These are phyloP conservation scores for Trachelus troglodyta DNA, from an alignment of 2,888 invertebrate genomes.

Conservation along the genomic window DNA sequence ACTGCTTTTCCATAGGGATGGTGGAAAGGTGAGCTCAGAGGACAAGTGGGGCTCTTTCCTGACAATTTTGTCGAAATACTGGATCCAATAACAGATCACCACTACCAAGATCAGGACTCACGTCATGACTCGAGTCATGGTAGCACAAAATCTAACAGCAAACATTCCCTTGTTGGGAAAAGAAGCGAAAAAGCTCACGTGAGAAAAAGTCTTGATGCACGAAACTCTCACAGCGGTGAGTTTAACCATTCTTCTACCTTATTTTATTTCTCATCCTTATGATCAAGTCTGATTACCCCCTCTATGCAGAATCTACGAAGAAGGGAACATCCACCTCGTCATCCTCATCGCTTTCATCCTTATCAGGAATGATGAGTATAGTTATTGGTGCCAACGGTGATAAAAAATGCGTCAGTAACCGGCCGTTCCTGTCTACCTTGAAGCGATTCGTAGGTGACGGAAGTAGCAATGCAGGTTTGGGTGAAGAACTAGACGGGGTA, in stretches of 20 bases:
- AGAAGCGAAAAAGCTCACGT: constrained; percentile 56
- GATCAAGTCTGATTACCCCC: background rate
- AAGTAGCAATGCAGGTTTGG: constrained; percentile 42
- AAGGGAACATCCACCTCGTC: constrained; percentile 39
- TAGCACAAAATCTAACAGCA: constrained; percentile 38
- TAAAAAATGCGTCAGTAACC: constrained; percentile 48
- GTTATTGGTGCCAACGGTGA: constrained; percentile 35
- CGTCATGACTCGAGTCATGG: constrained; percentile 44
- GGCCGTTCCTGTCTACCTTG: constrained; percentile 50
- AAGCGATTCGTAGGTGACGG: constrained; percentile 52
- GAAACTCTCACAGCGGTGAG: constrained; percentile 46
- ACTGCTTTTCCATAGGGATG: constrained; percentile 73
- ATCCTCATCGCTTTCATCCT: background rate
- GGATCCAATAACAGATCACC: constrained; percentile 42
- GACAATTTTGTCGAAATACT: constrained; percentile 91
- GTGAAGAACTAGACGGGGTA: constrained; percentile 67
- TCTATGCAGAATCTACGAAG: constrained; percentile 27
- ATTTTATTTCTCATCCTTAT: background rate
- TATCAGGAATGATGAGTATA: constrained; percentile 25
- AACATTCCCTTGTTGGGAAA: constrained; percentile 44
- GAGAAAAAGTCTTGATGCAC: constrained; percentile 56
- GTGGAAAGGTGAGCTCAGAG: constrained; percentile 96
- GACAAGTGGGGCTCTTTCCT: constrained; percentile 93
- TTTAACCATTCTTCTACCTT: background rate
- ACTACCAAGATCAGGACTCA: constrained; percentile 31